Percentiles rank a stretch among this genome's conserved stretches.
phyloP scores from a whole-genome alignment of 1,140 invertebrate genomes.

The Drosophila pandora region DNA sequence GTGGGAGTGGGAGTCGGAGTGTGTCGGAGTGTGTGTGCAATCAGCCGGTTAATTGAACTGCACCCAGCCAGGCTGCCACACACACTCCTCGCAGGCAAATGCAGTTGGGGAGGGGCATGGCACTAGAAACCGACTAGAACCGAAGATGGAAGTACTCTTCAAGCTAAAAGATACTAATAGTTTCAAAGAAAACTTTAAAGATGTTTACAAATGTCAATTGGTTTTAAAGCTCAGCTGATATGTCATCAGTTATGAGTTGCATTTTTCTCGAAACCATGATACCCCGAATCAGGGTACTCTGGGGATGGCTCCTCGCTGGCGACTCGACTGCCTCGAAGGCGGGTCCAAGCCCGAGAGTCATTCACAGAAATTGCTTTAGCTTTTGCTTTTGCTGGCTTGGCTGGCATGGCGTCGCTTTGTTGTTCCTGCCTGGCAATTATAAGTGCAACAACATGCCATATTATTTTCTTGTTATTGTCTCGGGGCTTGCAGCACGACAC shows the following conservation, averaged over 20 bases:
- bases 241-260: too few relatives aligned
- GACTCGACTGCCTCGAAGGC: constrained; percentile 38
- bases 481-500: constrained; percentile 27
- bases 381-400: too few relatives aligned
- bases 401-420: constrained; percentile 62
- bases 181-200: too few relatives aligned
- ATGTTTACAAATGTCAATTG: too few relatives aligned
- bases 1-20: constrained; percentile 14
- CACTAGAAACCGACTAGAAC: not conserved
- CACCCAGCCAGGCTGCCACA: constrained; percentile 51
- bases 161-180: not conserved
- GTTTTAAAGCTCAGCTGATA: too few relatives aligned
- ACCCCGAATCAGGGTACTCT: constrained; percentile 16
- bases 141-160: constrained; percentile 8
- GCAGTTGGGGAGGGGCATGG: constrained; percentile 13
- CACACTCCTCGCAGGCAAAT: constrained; percentile 25
- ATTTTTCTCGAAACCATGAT: not conserved
- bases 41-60: constrained; percentile 79
- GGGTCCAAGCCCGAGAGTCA: constrained; percentile 50
- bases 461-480: constrained; percentile 77
- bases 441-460: constrained; percentile 52
- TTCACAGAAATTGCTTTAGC: constrained; percentile 70
- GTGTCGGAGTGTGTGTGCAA: constrained; percentile 64
- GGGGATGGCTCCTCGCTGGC: constrained; percentile 40
- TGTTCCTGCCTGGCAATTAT: constrained; percentile 58